A percentile compares a stretch with the other conserved stretches of the same genome.
phyloP scores from a whole-genome alignment of 2,113 vertebrate species.

The Poeciliopsis prolifica region DNA sequence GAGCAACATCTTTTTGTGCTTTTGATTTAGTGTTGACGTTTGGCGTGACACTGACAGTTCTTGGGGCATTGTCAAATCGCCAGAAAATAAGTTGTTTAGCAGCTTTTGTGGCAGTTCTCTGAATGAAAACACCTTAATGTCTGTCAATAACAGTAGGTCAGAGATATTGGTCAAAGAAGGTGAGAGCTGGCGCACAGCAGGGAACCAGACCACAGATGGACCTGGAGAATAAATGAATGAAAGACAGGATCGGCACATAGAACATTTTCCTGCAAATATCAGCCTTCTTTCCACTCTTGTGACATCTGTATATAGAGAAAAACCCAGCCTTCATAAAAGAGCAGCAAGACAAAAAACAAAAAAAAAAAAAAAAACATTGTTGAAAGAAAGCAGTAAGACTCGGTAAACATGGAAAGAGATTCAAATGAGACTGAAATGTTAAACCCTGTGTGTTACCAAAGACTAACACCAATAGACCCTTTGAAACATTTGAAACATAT shows the following conservation, averaged over 20 bases:
- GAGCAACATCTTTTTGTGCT: not conserved
- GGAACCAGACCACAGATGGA: not conserved
- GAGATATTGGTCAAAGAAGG: not conserved
- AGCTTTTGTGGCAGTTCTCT: conserved; percentile 16
- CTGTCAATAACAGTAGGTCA: conserved; percentile 5
- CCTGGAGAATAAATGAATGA: not conserved
- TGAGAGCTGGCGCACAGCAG: not conserved
- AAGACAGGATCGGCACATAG: not conserved
- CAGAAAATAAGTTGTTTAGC: conserved; percentile 18
- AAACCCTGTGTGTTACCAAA: not conserved
- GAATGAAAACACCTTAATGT: conserved; percentile 14
- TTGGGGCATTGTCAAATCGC: conserved; percentile 10
- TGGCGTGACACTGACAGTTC: conserved; percentile 25
- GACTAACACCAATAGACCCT: not conserved
- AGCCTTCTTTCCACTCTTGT: not conserved
- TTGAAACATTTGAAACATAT: too few species aligned
- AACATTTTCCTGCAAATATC: not conserved
- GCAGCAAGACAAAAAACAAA: not conserved
- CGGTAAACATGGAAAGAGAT: not conserved
- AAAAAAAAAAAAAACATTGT: too few species aligned
- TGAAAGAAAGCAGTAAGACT: not conserved
- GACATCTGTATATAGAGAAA: not conserved
- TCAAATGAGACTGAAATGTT: not conserved
- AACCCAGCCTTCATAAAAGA: not conserved
- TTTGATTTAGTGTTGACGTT: conserved; percentile 1